Evolutionary conservation across 1,140 invertebrate genomes (phyloP), one percentile per base, ranked within the genome.

Genomic region (Drosophila rhopaloa): DNA sequence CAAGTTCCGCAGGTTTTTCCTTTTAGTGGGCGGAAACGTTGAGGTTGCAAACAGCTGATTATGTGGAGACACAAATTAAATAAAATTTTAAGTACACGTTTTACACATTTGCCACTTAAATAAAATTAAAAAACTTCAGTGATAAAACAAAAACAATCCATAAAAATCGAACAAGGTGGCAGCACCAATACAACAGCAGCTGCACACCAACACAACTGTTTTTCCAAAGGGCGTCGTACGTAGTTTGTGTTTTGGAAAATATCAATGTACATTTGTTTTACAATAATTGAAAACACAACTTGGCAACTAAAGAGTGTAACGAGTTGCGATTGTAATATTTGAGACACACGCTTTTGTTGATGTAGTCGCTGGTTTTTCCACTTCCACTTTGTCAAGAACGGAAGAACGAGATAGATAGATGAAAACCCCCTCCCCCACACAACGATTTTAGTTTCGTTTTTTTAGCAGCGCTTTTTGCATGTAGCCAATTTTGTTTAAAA

Each of bases 141-240:
- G 54, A 79, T 77, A 50, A 63, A 55, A 78, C 11, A 68, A 53
- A 54, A 79, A 40, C 37, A 70, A 54, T 35, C 59, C 58, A 67
- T 40, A 50, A 65, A 77, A 85, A 86, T 81, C 61, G 67, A 85
- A 84, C 32, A 84, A 61, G 46, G 66, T 80, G 78, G 81, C 78
- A 81, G 81, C 72, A 35, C 76, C 44, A 66, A 58, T 47, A 60
- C 60, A 72, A 46, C 53, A 19, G 44, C 37, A 58, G 38, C 35
- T 40, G 38, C 35, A 44, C 60, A 38, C 65, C 40, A 65, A 55
- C 29, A 57, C 56, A 71, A 56, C 32, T 54, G 59, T 14, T 37
- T 37, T 46, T 41, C 27, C 44, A 57, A 76, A 67, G 81, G 82
- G 82, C 74, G 81, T 85, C 77, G 67, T 54, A 63, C 54, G 76